Evolutionary conservation across 2,797 vertebrate species (phyloP).

Genomic region (Poecilia picta): DNA sequence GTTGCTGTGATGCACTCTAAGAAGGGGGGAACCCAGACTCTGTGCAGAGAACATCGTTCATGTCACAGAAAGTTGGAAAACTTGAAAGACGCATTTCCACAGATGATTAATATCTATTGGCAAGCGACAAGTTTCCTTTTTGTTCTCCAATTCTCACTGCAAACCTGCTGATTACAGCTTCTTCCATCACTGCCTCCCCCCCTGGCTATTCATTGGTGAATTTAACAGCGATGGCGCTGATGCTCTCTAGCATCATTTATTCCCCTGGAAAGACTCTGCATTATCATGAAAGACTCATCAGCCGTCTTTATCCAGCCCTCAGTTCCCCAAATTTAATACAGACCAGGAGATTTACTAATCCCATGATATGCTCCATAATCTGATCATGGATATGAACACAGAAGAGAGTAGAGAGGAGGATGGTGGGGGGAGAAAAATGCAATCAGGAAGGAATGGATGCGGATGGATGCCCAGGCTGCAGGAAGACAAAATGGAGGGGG

Average conservation of each 20-base stretch:
- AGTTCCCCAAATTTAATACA: slow-evolving; percentile 54
- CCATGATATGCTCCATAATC: slow-evolving; percentile 70
- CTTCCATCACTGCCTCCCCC: slow-evolving; percentile 45
- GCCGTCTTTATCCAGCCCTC: slow-evolving; percentile 33
- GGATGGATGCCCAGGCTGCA: slow-evolving; percentile 16
- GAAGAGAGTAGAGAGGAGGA: slow-evolving; percentile 13
- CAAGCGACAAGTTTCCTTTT: slow-evolving; percentile 25
- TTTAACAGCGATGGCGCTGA: slow-evolving; percentile 43
- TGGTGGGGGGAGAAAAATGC: slow-evolving; percentile 28
- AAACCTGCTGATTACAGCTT: slow-evolving; percentile 26
- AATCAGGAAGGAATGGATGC: slow-evolving; percentile 42
- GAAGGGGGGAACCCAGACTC: slow-evolving; percentile 23
- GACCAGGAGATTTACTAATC: slow-evolving; percentile 65
- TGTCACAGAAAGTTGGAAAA: slow-evolving; percentile 20
- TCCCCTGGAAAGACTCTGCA: slow-evolving; percentile 35
- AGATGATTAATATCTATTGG: neutral
- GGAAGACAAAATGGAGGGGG: slow-evolving; percentile 3
- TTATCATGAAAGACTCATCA: slow-evolving; percentile 68
- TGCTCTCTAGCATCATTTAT: slow-evolving; percentile 65
- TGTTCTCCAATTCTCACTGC: slow-evolving; percentile 31
- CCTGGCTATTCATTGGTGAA: slow-evolving; percentile 55
- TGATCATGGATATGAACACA: slow-evolving; percentile 72
- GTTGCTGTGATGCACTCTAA: too few species aligned
- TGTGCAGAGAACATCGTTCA: slow-evolving; percentile 8
- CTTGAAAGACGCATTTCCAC: slow-evolving; percentile 39